Conservation (phyloP, 2,113 vertebrate genomes). For the Falco punctatus region DNA sequence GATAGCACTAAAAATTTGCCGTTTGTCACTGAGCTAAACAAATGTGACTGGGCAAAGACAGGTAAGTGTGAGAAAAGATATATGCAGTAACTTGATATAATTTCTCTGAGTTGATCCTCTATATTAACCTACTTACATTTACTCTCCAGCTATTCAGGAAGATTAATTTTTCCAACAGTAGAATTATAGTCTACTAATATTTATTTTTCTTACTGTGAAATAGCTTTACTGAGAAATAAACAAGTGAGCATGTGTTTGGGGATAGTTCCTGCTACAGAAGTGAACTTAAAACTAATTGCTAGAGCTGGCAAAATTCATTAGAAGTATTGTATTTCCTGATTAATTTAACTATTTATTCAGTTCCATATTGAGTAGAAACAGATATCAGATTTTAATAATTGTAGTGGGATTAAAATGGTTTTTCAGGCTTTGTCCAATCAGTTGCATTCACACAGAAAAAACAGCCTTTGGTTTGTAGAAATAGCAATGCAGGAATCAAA, state of each 20-base stretch:
- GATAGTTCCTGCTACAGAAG: background rate
- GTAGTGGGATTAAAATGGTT: background rate
- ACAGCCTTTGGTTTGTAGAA: background rate
- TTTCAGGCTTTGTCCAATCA: background rate
- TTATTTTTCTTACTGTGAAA: constrained; percentile 20
- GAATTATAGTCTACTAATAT: constrained; percentile 17
- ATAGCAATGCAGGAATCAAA: background rate
- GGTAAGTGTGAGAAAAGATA: background rate
- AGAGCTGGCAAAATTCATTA: constrained; percentile 31
- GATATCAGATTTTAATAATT: constrained; percentile 1
- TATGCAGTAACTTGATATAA: background rate
- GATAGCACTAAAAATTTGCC: background rate
- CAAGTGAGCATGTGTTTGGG: background rate
- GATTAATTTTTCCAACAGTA: constrained; percentile 38
- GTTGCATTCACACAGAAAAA: background rate
- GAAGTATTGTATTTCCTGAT: constrained; percentile 2
- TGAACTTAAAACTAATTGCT: constrained; percentile 9
- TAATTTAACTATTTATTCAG: constrained; percentile 25
- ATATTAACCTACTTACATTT: constrained; percentile 33
- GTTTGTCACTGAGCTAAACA: constrained; percentile 7
- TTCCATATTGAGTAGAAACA: background rate
- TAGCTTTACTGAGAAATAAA: constrained; percentile 38
- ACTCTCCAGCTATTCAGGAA: constrained; percentile 11
- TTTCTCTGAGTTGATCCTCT: constrained; percentile 29
- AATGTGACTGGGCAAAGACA: background rate